These are phyloP conservation scores for Argyrosomus japonicus DNA, from an alignment of 2,113 vertebrate genomes.

Conservation along the genomic window DNA sequence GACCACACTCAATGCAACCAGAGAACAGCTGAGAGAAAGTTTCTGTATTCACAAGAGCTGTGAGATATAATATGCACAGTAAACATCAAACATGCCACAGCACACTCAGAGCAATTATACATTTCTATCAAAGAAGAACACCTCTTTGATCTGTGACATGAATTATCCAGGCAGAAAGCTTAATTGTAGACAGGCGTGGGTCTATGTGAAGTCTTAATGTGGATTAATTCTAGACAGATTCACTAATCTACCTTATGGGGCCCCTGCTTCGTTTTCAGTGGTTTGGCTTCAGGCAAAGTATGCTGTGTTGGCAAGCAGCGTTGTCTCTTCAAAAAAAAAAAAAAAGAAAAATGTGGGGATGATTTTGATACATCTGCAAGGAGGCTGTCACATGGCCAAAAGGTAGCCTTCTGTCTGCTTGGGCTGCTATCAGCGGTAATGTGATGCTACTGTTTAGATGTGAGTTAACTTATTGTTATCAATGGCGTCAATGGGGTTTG, in stretches of 20 bases:
- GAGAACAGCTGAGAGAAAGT: not conserved
- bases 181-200: constrained; percentile 62
- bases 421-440: not conserved
- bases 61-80: not conserved
- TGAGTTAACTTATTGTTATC: not conserved
- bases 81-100: constrained; percentile 17
- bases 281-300: constrained; percentile 13
- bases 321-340: not conserved
- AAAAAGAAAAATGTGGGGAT: not conserved
- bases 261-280: constrained; percentile 36
- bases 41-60: constrained; percentile 27
- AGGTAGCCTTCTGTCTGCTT: constrained; percentile 6
- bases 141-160: constrained; percentile 44
- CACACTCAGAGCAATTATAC: constrained; percentile 1
- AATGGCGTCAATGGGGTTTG: not conserved
- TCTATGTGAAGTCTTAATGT: constrained; percentile 28
- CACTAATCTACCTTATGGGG: constrained; percentile 11
- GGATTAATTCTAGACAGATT: constrained; percentile 35
- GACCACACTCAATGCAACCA: not conserved
- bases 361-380: not conserved
- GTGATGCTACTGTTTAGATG: not conserved
- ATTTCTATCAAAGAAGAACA: constrained; percentile 12
- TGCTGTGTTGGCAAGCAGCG: constrained; percentile 11
- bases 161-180: constrained; percentile 7
- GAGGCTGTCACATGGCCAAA: not conserved